Evolutionary conservation across 2,888 invertebrate species (phyloP).

Genomic region (Mythimna albipuncta): DNA sequence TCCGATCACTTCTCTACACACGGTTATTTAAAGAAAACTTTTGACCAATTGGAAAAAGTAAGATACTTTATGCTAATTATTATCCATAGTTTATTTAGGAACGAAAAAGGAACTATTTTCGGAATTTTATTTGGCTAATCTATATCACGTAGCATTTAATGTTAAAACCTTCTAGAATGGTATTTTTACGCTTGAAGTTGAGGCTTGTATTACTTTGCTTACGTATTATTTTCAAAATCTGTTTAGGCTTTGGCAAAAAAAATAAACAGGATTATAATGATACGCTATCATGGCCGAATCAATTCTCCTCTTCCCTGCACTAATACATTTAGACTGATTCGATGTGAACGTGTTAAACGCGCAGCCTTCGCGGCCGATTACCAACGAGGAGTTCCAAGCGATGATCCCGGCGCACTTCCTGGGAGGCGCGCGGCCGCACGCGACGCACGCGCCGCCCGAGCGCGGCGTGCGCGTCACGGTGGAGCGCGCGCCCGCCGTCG

Average conservation of each 20-base stretch:
- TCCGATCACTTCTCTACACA: too few species aligned
- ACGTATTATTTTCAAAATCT: slow-evolving; percentile 1
- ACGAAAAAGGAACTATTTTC: too few species aligned
- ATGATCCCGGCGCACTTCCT: slow-evolving; percentile 98
- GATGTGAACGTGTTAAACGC: slow-evolving; percentile 90
- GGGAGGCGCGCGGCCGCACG: slow-evolving; percentile 76
- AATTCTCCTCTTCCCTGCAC: slow-evolving; percentile 26
- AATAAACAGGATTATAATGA: slow-evolving; percentile 28
- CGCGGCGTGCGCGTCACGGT: slow-evolving; percentile 95
- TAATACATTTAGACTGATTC: slow-evolving; percentile 72
- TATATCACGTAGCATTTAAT: background rate
- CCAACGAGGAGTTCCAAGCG: slow-evolving; percentile 98
- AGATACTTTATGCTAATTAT: background rate
- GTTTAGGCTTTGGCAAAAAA: slow-evolving; percentile 5
- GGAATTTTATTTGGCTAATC: background rate
- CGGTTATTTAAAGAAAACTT: background rate
- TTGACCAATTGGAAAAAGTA: background rate
- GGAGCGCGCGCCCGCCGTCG: slow-evolving; percentile 92
- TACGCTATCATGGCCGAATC: slow-evolving; percentile 49
- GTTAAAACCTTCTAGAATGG: background rate
- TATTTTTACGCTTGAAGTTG: background rate
- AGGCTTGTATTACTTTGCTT: slow-evolving; percentile 39
- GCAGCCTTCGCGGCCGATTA: slow-evolving; percentile 95
- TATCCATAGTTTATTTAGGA: background rate
- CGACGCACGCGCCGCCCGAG: slow-evolving; percentile 76